phyloP scores from a whole-genome alignment of 2,888 invertebrate species.

The Lepidocyrtinus sp. region DNA sequence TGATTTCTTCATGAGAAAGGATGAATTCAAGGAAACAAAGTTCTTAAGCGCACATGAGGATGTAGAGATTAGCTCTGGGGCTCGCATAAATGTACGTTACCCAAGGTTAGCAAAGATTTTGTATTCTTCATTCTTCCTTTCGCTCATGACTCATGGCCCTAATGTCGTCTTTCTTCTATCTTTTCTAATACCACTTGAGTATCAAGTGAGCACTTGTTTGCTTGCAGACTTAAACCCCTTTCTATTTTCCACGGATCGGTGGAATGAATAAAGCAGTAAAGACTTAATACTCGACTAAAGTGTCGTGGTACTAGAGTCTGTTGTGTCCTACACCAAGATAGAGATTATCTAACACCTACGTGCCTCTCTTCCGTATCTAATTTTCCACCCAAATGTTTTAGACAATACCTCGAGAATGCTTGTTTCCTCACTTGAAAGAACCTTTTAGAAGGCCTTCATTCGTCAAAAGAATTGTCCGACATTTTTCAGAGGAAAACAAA shows the following conservation, averaged over 20 bases:
- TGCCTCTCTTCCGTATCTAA: too few species aligned
- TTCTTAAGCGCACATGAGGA: not conserved
- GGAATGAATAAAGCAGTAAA: not conserved
- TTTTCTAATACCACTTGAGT: not conserved
- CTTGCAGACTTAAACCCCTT: not conserved
- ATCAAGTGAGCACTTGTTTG: not conserved
- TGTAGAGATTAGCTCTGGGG: slow-evolving; percentile 10
- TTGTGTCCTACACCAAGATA: not conserved
- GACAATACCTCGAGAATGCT: too few species aligned
- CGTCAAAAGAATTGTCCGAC: too few species aligned
- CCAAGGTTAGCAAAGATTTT: too few species aligned
- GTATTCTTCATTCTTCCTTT: not conserved
- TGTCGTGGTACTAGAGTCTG: not conserved
- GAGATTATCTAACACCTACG: not conserved
- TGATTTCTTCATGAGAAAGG: not conserved
- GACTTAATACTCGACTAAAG: too few species aligned
- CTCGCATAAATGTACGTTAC: not conserved
- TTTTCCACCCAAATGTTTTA: too few species aligned
- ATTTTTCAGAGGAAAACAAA: too few species aligned
- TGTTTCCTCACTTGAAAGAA: too few species aligned
- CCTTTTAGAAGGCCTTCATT: too few species aligned
- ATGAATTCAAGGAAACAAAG: not conserved
- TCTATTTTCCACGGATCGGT: not conserved
- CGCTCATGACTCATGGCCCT: not conserved
- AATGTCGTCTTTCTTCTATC: slow-evolving; percentile 3